These are phyloP conservation scores for Timema cristinae DNA, from an alignment of 2,888 invertebrate species.

Conservation along the genomic window DNA sequence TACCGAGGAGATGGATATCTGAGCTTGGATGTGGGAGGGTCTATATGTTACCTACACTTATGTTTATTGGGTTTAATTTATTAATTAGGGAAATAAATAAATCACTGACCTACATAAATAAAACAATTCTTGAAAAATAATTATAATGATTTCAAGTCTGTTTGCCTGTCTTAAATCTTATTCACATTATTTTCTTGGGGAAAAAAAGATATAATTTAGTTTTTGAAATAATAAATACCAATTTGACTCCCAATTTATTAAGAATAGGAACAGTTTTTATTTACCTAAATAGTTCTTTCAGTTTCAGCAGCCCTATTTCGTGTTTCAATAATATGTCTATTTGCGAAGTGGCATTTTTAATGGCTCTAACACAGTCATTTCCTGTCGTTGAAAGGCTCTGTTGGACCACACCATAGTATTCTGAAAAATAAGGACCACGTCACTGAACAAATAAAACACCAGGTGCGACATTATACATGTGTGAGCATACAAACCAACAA, in stretches of 20 bases:
- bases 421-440: constrained; percentile 44
- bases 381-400: constrained; percentile 65
- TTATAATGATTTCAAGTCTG: too few relatives aligned
- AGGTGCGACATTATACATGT: too few relatives aligned
- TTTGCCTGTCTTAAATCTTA: too few relatives aligned
- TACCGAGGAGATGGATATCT: too few relatives aligned
- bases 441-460: too few relatives aligned
- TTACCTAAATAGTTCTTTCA: constrained; percentile 72
- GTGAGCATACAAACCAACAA: too few relatives aligned
- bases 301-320: constrained; percentile 55
- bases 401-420: constrained; percentile 80
- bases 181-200: not conserved
- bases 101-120: not conserved
- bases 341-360: constrained; percentile 62
- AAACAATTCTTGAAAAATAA: too few relatives aligned
- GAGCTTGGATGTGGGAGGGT: too few relatives aligned
- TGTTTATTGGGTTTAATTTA: not conserved
- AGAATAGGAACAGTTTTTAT: not conserved
- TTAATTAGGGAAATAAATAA: not conserved
- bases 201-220: not conserved
- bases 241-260: not conserved
- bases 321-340: constrained; percentile 61
- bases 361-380: constrained; percentile 62
- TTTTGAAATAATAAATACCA: not conserved
- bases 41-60: too few relatives aligned